These are phyloP conservation scores for Acromyrmex charruanus DNA, from an alignment of 1,140 invertebrate species.

Conservation along the genomic window DNA sequence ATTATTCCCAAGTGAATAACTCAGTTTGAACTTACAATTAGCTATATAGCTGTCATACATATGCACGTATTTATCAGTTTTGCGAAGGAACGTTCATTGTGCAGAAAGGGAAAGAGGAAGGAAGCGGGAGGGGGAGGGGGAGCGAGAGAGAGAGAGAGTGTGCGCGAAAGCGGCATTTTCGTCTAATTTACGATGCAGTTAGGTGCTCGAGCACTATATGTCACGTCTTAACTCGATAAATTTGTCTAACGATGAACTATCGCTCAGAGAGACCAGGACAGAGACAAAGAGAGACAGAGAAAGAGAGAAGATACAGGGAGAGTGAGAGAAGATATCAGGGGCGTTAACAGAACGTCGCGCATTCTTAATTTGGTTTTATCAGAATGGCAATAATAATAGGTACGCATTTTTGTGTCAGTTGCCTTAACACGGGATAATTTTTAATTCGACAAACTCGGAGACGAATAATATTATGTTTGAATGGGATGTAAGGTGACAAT, in stretches of 20 bases:
- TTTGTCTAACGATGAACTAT: slow-evolving; percentile 56
- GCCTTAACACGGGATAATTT: neutral
- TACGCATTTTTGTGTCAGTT: too few relatives aligned
- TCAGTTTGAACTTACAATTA: slow-evolving; percentile 8
- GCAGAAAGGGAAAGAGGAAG: neutral
- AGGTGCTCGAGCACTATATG: slow-evolving; percentile 14
- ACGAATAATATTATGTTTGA: neutral
- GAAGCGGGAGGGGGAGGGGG: neutral
- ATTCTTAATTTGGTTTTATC: neutral
- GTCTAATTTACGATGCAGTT: slow-evolving; percentile 61
- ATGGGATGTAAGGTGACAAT: neutral
- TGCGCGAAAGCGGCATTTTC: slow-evolving; percentile 27
- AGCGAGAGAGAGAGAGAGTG: neutral
- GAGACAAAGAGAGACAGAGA: neutral
- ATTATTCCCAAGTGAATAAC: neutral
- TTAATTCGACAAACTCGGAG: neutral
- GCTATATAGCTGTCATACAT: neutral
- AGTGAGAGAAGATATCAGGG: neutral
- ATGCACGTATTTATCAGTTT: slow-evolving; percentile 11
- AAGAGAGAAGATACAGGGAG: too few relatives aligned
- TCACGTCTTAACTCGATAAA: slow-evolving; percentile 68
- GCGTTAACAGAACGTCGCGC: slow-evolving; percentile 11
- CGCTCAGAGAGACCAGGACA: neutral
- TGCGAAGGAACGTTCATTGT: neutral
- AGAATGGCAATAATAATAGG: neutral